phyloP scores from a whole-genome alignment of 2,888 invertebrate species.

The Drosophila lacicola region DNA sequence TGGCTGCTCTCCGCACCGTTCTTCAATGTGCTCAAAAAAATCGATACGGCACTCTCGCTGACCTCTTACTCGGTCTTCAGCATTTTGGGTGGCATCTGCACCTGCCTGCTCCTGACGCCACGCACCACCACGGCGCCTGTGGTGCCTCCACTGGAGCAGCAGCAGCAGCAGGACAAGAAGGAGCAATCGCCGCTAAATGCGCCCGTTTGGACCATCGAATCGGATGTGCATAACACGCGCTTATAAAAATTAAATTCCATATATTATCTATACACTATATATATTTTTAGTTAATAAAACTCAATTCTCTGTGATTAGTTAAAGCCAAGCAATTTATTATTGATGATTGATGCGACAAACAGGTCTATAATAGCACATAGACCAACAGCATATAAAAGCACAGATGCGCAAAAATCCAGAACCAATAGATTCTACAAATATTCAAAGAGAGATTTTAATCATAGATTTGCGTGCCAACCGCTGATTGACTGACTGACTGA shows the following conservation, averaged over 20 bases:
- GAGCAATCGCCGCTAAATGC: constrained; percentile 67
- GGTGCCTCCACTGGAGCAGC: constrained; percentile 35
- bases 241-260: constrained; percentile 30
- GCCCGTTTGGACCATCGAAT: constrained; percentile 77
- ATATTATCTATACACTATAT: constrained; percentile 3
- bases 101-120: constrained; percentile 80
- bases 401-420: constrained; percentile 64
- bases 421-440: constrained; percentile 74
- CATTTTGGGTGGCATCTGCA: constrained; percentile 83
- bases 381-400: constrained; percentile 53
- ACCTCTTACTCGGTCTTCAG: constrained; percentile 82
- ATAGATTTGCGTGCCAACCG: background rate
- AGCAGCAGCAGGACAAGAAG: constrained; percentile 49
- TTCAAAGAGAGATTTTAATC: background rate
- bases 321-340: constrained; percentile 40
- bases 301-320: constrained; percentile 68
- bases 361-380: constrained; percentile 51
- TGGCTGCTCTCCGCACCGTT: constrained; percentile 85
- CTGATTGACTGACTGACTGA: background rate
- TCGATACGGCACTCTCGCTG: constrained; percentile 83
- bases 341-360: constrained; percentile 2
- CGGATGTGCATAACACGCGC: constrained; percentile 74
- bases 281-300: constrained; percentile 48
- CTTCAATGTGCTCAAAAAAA: constrained; percentile 82
- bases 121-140: constrained; percentile 43